Base-by-base conservation (phyloP, 2,888 invertebrate species). In the Amiota minor region DNA sequence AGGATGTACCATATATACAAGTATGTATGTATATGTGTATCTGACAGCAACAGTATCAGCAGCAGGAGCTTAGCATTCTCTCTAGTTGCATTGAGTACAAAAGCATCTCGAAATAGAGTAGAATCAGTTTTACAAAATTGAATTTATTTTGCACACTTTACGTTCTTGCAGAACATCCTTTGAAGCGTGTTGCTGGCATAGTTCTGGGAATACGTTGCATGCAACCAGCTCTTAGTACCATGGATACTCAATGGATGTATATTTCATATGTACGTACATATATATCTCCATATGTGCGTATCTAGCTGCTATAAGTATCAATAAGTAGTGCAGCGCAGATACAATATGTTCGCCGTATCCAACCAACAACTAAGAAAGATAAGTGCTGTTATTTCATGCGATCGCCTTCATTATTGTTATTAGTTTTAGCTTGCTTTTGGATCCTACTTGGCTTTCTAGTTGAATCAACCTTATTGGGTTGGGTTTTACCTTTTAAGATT, bases 91-190 rank as follows among this genome's bases (percentile, higher is more conserved):
- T 64, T 9, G 35, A 68, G 67, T 50, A 64, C 45, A 71, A 74
- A 68, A 74, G 75, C 79, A 71, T 74, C 35, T 35, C 79, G 79
- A 85, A 84, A 85, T 85, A 80, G 82, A 82, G 85, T 84, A 81
- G 83, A 83, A 85, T 85, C 83, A 82, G 83, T 83, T 83, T 83
- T 84, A 81, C 74, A 79, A 85, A 85, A 83, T 83, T 83, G 83
- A 83, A 83, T 83, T 83, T 83, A 83, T 83, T 83, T 83, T 79
- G 80, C 85, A 78, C 67, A 68, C 67, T 68, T 68, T 68, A 50
- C 53, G 50, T 53, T 62, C n/a, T n/a, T n/a, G 53, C 53, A 53
- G 6, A 35, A 35, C 35, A 35, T 35, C 35, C 35, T 35, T 35
- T 11, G 18, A 35, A 45, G 23, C 12, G 14, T 62, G 62, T 62